Percentiles rank a stretch among this genome's conserved stretches.
phyloP scores from a whole-genome alignment of 2,797 vertebrate genomes.

The Mus spretus region DNA sequence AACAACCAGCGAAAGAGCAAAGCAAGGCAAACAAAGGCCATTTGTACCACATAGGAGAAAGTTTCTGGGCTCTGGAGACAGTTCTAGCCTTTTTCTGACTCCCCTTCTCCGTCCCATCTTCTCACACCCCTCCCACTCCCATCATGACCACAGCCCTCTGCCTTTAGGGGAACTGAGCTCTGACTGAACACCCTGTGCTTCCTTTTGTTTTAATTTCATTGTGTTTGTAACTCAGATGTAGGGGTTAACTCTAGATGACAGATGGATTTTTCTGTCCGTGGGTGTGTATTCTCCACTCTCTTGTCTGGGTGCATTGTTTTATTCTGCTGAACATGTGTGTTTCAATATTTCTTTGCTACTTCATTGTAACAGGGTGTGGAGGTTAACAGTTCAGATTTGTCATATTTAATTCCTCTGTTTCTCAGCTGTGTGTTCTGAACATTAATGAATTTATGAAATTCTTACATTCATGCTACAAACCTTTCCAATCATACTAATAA shows the following conservation, averaged over 20 bases:
- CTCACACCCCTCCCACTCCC: accelerated
- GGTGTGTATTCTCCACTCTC: neutral
- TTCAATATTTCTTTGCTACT: neutral
- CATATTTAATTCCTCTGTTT: neutral
- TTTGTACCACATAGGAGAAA: neutral
- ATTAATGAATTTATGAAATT: neutral
- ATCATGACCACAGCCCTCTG: neutral
- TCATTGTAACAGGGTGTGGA: neutral
- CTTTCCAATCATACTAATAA: neutral
- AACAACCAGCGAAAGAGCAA: neutral
- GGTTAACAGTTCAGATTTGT: too few relatives aligned
- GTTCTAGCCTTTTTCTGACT: neutral
- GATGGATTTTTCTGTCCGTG: neutral
- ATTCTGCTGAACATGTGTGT: neutral
- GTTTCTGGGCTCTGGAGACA: neutral
- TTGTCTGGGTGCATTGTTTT: neutral
- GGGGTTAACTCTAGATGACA: neutral
- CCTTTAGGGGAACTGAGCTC: neutral
- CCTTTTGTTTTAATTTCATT: neutral
- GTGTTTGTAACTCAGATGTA: neutral
- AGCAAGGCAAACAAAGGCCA: neutral
- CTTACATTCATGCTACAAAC: neutral
- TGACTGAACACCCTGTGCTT: neutral
- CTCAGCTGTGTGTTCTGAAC: neutral
- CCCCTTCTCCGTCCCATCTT: neutral